Conservation (phyloP, 1,140 invertebrate genomes). For the Venturia canescens region DNA sequence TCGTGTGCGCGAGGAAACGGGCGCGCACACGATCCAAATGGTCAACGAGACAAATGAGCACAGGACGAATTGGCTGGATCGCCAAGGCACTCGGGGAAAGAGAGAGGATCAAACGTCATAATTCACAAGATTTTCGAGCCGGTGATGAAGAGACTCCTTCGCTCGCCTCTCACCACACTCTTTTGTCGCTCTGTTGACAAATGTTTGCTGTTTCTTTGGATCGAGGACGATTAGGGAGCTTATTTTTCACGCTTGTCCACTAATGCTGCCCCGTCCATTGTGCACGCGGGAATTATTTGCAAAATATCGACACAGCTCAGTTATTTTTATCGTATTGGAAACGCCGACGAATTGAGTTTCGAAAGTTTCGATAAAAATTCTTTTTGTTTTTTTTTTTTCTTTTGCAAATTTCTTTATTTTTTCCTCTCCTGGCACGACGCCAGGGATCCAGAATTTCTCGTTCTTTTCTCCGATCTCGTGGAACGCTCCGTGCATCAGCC, state of each 20-base stretch:
- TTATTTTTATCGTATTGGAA: neutral
- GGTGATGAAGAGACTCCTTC: neutral
- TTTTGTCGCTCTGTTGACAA: conserved; percentile 28
- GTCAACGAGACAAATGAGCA: conserved; percentile 14
- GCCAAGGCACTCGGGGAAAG: neutral
- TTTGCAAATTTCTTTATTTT: too few relatives aligned
- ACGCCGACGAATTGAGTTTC: too few relatives aligned
- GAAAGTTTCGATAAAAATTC: too few relatives aligned
- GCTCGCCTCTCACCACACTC: neutral
- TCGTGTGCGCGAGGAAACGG: neutral
- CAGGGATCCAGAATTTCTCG: neutral
- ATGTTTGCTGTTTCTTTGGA: conserved; percentile 37
- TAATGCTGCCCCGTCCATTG: neutral
- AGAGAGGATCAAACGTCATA: conserved; percentile 7
- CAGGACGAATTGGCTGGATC: conserved; percentile 36
- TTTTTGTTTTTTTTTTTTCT: too few relatives aligned
- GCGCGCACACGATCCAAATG: neutral
- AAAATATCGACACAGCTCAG: neutral
- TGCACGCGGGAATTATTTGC: conserved; percentile 5
- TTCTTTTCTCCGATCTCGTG: neutral
- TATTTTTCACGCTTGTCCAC: conserved; percentile 15
- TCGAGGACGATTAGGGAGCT: conserved; percentile 13
- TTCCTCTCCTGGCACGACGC: conserved; percentile 17
- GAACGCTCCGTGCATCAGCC: conserved; percentile 16
- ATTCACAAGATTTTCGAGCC: conserved; percentile 16